Evolutionary conservation across 2,888 invertebrate genomes (phyloP), one percentile per base, ranked within the genome.

Genomic region (Cosmorhoe ocellata): DNA sequence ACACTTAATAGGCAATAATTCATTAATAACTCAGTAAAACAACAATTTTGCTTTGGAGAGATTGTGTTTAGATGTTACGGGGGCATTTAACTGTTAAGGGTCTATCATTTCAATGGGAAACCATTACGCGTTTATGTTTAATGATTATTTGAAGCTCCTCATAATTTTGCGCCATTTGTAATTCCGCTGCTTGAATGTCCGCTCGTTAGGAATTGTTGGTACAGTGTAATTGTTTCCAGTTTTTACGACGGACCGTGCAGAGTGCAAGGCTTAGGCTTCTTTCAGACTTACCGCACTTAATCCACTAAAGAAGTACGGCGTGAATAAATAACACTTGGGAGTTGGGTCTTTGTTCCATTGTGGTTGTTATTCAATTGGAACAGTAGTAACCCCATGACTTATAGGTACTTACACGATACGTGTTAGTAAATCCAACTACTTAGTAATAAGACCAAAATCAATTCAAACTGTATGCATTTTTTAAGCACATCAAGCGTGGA

Each of bases 91-190:
- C 81, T 81, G 80, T 69, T 73, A 79, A 69, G 80, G 79, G 81
- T n/a, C 84, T 73, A 84, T 86, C 83, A 83, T 80, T 82, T 75
- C 74, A 79, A 87, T 82, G 81, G 82, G 83, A 79, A 82, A 81
- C 84, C 84, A 81, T 87, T 87, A 81, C 75, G 74, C 79, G 81
- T 84, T 88, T 85, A 85, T 84, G 82, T 84, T 84, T 86, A 85
- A 87, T 85, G 84, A 81, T 86, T 84, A 84, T 86, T 86, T 83
- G 79, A 82, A 85, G 79, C 79, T 76, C 67, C 78, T 79, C 81
- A 80, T 87, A 85, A 87, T 83, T 82, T 80, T 77, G 71, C 68
- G 69, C 75, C 79, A 76, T 84, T 84, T 71, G 78, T 81, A 79
- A 81, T 83, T 74, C 71, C 66, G 64, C 56, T 36, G 28, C 64